Base-by-base conservation (phyloP, 1,140 invertebrate genomes). In the Oncopeltus fasciatus region DNA sequence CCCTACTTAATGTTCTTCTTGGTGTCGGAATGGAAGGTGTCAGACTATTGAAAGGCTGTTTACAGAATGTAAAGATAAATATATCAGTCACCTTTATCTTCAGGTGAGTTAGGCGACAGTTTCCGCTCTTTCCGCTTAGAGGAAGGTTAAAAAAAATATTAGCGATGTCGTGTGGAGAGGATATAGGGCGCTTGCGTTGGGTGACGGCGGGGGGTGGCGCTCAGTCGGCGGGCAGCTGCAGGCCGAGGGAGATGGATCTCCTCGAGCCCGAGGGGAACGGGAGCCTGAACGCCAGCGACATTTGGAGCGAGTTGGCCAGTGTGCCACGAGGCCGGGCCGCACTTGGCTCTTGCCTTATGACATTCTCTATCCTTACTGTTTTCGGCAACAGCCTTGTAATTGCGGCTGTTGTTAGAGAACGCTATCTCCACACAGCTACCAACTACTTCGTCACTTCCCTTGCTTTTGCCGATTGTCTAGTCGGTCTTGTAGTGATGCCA, bases 361-460 rank as follows among this genome's bases (percentile, higher is more conserved):
- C 80, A 1, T 84, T 85, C 66, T 83, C 81, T 14, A 70, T 82
- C 0, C 76, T 77, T 0, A 84, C 83, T 0, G 77, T 83, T 21
- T 81, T 85, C 64, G 86, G 86, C 1, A 89, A 89, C 70, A 74
- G 78, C 4, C 71, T 89, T 9, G 85, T 88, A 0, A 85, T 87
- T 56, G 70, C 83, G 1, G 84, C 85, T 0, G 84, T 88, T 9
- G 76, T 80, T 1, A 74, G 82, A 0, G 84, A 87, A 67, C 71
- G 83, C 5, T 82, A 84, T 64, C 74, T 88, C 1, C 84, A 86
- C 69, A 84, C 83, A 5, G 81, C 85, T 3, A 87, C 84, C 18
- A 88, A 89, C 71, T 86, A 87, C 70, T 87, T 88, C 70, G 80
- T 88, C 43, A 86, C 85, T 11, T 88, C 85, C 0, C 70, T 88